Conservation (phyloP, 2,888 invertebrate genomes). For the Balanococcus diminutus region DNA sequence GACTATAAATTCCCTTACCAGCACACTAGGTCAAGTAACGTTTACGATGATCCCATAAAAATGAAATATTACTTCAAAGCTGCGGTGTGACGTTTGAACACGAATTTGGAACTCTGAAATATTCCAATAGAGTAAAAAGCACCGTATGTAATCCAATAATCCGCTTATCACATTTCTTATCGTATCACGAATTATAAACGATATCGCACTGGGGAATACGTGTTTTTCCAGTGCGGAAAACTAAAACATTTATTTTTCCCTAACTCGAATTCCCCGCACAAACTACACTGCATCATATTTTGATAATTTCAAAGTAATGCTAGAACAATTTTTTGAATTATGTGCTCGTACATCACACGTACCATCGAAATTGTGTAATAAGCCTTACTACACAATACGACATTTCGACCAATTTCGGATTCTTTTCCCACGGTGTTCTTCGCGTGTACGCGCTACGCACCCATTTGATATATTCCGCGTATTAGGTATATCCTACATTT, state of each 20-base stretch:
- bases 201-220: background rate
- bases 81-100: constrained; percentile 1
- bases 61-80: constrained; percentile 32
- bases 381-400: background rate
- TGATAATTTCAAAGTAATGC: background rate
- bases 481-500: too few relatives aligned
- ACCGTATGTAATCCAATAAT: constrained; percentile 18
- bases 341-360: background rate
- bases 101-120: background rate
- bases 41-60: constrained; percentile 26
- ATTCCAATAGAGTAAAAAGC: constrained; percentile 23
- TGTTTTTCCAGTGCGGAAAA: constrained; percentile 9
- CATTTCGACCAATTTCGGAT: background rate
- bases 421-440: background rate
- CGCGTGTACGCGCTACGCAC: background rate
- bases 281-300: background rate
- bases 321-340: background rate
- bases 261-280: background rate
- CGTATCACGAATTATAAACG: constrained; percentile 28
- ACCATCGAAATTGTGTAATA: background rate
- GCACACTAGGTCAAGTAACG: background rate
- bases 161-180: constrained; percentile 24
- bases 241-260: background rate
- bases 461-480: background rate
- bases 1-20: background rate